phyloP scores from a whole-genome alignment of 2,113 vertebrate species.

The Etheostoma cragini region DNA sequence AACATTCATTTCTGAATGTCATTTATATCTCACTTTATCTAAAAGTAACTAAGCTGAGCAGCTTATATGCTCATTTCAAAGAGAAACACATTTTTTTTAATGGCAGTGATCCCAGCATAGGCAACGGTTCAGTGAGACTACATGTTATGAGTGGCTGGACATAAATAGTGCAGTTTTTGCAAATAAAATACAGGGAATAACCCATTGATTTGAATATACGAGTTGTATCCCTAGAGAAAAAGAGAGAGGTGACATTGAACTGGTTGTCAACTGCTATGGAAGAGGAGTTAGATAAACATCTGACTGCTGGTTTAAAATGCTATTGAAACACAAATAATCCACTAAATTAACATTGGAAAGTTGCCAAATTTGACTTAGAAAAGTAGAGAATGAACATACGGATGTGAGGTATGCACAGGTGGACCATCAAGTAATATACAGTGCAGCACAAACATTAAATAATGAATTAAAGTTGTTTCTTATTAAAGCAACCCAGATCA shows the following conservation, averaged over 20 bases:
- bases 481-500: background rate
- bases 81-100: background rate
- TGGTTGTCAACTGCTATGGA: no score
- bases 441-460: background rate
- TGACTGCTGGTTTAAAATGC: background rate
- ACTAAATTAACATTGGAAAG: background rate
- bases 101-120: background rate
- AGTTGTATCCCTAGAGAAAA: background rate
- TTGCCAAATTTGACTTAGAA: background rate
- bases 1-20: conserved; percentile 32
- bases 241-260: background rate
- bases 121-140: background rate
- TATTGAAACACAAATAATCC: background rate
- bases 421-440: background rate
- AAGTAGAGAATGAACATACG: background rate
- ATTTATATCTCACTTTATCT: background rate
- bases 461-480: background rate
- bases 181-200: background rate
- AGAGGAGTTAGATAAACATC: background rate
- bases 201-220: background rate
- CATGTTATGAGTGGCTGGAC: background rate
- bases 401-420: background rate
- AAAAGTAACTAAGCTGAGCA: background rate
- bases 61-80: background rate
- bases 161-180: background rate